A percentile compares a stretch with the other conserved stretches of the same genome.
phyloP scores from a whole-genome alignment of 2,113 vertebrate genomes.

The Notarius quadriscutis region DNA sequence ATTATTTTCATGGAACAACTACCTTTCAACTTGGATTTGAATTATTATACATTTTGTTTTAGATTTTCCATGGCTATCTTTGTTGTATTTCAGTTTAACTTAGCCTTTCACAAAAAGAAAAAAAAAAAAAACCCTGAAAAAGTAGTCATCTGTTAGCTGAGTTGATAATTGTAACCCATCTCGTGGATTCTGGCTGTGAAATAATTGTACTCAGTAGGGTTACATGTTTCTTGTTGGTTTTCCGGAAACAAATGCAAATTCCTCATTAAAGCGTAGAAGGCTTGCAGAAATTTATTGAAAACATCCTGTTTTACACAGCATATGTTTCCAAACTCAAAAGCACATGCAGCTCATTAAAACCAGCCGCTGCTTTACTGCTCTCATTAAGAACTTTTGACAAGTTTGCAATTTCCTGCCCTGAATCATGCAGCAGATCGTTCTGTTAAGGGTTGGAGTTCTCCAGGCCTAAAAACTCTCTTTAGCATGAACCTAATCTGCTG shows the following conservation, averaged over 20 bases:
- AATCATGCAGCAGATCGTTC: not conserved
- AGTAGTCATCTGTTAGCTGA: not conserved
- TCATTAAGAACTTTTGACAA: slow-evolving; percentile 4
- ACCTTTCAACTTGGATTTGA: not conserved
- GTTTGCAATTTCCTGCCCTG: not conserved
- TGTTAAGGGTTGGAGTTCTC: not conserved
- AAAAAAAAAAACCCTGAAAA: too few relatives aligned
- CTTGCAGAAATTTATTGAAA: not conserved
- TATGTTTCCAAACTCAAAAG: slow-evolving; percentile 1
- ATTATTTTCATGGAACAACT: not conserved
- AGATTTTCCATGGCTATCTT: not conserved
- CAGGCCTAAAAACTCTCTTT: not conserved
- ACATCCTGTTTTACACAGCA: not conserved
- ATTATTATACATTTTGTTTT: not conserved
- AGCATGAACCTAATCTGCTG: not conserved
- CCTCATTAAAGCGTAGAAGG: slow-evolving; percentile 5
- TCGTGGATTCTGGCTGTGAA: not conserved
- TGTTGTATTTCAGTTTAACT: not conserved
- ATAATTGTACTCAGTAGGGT: not conserved
- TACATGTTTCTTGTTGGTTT: not conserved
- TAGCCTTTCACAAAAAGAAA: not conserved
- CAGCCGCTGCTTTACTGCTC: not conserved
- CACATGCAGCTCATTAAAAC: not conserved
- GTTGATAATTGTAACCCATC: not conserved
- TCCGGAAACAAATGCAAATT: not conserved